These are phyloP conservation scores for Chelon labrosus DNA, from an alignment of 2,797 vertebrate species.

Conservation along the genomic window DNA sequence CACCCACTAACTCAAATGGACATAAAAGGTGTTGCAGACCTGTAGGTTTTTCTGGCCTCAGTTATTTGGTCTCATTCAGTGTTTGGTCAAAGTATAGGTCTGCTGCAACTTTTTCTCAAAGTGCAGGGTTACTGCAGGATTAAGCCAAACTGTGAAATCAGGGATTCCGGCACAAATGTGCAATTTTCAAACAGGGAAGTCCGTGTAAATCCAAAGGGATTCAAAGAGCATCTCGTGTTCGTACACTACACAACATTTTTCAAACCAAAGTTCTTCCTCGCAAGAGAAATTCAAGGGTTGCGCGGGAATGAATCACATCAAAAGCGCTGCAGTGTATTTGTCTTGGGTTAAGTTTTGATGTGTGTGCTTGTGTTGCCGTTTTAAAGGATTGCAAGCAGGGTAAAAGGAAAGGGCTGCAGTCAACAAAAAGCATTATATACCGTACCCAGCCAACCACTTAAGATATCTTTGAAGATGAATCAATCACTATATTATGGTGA, in stretches of 20 bases:
- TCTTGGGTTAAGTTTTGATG: constrained; percentile 78
- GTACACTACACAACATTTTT: constrained; percentile 69
- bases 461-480: constrained; percentile 92
- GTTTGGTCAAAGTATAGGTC: constrained; percentile 76
- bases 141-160: constrained; percentile 56
- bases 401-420: constrained; percentile 81
- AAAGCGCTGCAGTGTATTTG: constrained; percentile 65
- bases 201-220: constrained; percentile 36
- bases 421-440: constrained; percentile 82
- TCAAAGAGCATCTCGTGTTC: constrained; percentile 37
- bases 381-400: constrained; percentile 77
- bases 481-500: constrained; percentile 93
- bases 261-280: constrained; percentile 67
- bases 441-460: constrained; percentile 86
- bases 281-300: constrained; percentile 64
- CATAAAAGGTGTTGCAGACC: constrained; percentile 60
- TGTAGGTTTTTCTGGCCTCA: constrained; percentile 46
- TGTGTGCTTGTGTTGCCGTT: constrained; percentile 75
- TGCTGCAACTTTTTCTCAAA: constrained; percentile 64
- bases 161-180: constrained; percentile 58
- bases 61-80: constrained; percentile 68
- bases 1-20: constrained; percentile 61
- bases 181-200: constrained; percentile 65
- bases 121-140: constrained; percentile 61
- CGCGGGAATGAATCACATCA: constrained; percentile 73